Evolutionary conservation across 2,888 invertebrate species (phyloP).

Genomic region (Odontocerum albicorne): DNA sequence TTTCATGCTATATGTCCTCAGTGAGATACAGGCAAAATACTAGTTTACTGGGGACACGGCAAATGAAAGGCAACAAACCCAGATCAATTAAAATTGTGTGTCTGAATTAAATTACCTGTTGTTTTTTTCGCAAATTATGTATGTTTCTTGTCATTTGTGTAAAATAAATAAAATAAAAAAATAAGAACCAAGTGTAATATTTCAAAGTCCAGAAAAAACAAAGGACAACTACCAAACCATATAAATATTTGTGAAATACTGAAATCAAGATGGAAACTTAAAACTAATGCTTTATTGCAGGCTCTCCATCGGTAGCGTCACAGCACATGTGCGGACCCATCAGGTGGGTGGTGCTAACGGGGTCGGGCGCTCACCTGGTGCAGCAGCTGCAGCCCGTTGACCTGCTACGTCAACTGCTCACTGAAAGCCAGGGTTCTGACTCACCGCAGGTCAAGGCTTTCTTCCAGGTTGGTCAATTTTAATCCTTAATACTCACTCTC

Average conservation of each 20-base stretch:
- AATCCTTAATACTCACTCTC: neutral
- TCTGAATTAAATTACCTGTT: too few relatives aligned
- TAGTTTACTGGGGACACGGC: too few relatives aligned
- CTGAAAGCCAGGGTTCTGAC: slow-evolving; percentile 84
- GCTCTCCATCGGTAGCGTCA: slow-evolving; percentile 64
- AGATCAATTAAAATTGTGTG: too few relatives aligned
- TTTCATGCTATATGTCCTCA: too few relatives aligned
- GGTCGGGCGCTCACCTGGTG: slow-evolving; percentile 84
- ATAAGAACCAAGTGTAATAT: neutral
- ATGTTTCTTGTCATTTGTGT: too few relatives aligned
- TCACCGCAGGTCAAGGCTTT: slow-evolving; percentile 82
- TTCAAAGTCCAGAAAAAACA: neutral
- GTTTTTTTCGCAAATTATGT: too few relatives aligned
- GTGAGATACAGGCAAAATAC: too few relatives aligned
- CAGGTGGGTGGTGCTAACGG: slow-evolving; percentile 83
- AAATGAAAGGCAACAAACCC: too few relatives aligned
- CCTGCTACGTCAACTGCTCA: slow-evolving; percentile 76
- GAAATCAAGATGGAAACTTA: too few relatives aligned
- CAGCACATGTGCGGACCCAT: slow-evolving; percentile 73
- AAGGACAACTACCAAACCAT: neutral
- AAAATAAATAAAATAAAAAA: too few relatives aligned
- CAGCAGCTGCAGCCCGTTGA: slow-evolving; percentile 86
- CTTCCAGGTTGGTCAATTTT: slow-evolving; percentile 63
- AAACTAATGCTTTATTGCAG: too few relatives aligned
- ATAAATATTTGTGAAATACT: neutral